Evolutionary conservation across 2,113 vertebrate genomes (phyloP).

Genomic region (Thymallus thymallus): DNA sequence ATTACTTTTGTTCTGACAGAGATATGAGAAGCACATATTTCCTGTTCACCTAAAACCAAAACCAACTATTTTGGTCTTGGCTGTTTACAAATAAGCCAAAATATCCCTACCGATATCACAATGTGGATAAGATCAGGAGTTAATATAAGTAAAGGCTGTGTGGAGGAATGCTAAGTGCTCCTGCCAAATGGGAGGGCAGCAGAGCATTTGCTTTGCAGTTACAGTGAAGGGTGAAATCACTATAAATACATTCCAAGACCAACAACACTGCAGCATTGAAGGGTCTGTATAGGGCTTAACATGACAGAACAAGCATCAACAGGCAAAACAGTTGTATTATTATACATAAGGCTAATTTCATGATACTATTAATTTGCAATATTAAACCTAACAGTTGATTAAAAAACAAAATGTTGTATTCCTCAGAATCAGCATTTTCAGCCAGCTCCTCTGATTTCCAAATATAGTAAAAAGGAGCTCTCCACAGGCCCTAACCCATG

Average conservation of each 20-base stretch:
- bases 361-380: no score
- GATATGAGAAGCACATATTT: no score
- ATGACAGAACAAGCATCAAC: background rate
- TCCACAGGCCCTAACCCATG: background rate
- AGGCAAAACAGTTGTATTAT: background rate
- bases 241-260: conserved; percentile 69
- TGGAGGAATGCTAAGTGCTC: conserved; percentile 45
- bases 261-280: conserved; percentile 15
- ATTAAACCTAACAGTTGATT: background rate
- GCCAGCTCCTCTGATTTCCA: background rate
- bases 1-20: no score
- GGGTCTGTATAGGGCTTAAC: background rate
- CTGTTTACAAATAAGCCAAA: no score
- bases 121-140: conserved; percentile 3
- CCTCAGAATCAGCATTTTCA: background rate
- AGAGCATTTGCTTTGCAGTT: conserved; percentile 65
- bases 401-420: background rate
- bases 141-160: background rate
- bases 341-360: background rate
- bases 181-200: conserved; percentile 45
- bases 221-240: conserved; percentile 61
- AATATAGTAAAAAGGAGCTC: background rate
- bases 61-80: no score
- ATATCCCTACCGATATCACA: background rate
- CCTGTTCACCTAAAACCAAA: no score